phyloP scores from a whole-genome alignment of 2,797 vertebrate species.

The Nyctibius grandis region DNA sequence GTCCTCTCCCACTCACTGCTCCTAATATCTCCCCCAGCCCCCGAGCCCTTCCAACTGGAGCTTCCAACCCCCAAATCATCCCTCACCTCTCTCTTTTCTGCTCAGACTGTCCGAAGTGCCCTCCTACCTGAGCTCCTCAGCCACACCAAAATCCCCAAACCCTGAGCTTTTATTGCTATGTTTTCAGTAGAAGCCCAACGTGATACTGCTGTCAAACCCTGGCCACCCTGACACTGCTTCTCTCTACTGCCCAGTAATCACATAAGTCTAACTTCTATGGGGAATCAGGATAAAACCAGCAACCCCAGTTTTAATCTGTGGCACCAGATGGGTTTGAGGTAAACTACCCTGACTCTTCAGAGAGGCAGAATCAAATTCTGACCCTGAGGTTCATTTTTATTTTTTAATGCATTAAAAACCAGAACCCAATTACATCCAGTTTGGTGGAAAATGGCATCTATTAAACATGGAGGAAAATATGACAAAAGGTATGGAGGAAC shows the following conservation, averaged over 20 bases:
- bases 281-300: background rate
- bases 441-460: background rate
- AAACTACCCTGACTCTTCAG: background rate
- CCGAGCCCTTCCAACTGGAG: background rate
- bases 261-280: background rate
- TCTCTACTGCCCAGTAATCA: background rate
- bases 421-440: background rate
- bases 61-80: background rate
- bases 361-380: background rate
- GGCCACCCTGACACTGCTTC: background rate
- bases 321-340: background rate
- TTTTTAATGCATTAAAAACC: background rate
- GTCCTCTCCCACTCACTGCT: background rate
- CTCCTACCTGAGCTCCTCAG: background rate
- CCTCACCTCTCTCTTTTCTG: background rate
- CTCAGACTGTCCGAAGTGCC: background rate
- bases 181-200: background rate
- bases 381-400: background rate
- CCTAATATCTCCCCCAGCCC: accelerated
- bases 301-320: background rate
- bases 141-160: background rate
- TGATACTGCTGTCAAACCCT: background rate
- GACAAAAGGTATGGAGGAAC: background rate
- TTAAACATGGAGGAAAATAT: background rate
- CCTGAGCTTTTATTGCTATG: background rate